A percentile compares a stretch with the other conserved stretches of the same genome.
phyloP scores from a whole-genome alignment of 2,113 vertebrate species.

The Lutjanus erythropterus region DNA sequence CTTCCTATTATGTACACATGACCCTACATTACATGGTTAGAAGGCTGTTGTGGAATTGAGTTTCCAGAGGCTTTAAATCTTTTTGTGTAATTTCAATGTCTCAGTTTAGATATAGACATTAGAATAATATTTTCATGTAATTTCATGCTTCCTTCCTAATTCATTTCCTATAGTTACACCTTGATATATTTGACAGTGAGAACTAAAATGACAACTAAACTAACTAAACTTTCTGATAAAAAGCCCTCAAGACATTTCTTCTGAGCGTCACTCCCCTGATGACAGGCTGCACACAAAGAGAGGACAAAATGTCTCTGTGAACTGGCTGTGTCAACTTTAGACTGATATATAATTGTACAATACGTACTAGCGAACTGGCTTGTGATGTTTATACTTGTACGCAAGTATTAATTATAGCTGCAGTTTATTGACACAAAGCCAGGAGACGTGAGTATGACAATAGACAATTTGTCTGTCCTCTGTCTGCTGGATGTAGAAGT shows the following conservation, averaged over 20 bases:
- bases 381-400: conserved; percentile 13
- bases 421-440: background rate
- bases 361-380: background rate
- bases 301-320: conserved; percentile 26
- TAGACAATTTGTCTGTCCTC: background rate
- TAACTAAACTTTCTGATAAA: conserved; percentile 5
- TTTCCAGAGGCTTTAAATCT: too few relatives aligned
- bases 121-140: background rate
- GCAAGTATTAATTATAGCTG: conserved; percentile 20
- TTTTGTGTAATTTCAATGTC: background rate
- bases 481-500: conserved; percentile 13
- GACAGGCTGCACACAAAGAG: conserved; percentile 10
- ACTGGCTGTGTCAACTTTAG: background rate
- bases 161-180: background rate
- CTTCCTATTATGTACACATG: too few relatives aligned
- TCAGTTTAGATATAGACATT: background rate
- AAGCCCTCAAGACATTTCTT: background rate
- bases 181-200: background rate
- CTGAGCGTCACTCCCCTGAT: background rate
- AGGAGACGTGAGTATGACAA: conserved; percentile 18
- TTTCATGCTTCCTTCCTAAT: background rate
- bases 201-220: background rate
- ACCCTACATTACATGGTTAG: too few relatives aligned
- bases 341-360: conserved; percentile 9
- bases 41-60: too few relatives aligned